Conservation (phyloP, 2,888 invertebrate genomes). For the Ormyrus labotus region DNA sequence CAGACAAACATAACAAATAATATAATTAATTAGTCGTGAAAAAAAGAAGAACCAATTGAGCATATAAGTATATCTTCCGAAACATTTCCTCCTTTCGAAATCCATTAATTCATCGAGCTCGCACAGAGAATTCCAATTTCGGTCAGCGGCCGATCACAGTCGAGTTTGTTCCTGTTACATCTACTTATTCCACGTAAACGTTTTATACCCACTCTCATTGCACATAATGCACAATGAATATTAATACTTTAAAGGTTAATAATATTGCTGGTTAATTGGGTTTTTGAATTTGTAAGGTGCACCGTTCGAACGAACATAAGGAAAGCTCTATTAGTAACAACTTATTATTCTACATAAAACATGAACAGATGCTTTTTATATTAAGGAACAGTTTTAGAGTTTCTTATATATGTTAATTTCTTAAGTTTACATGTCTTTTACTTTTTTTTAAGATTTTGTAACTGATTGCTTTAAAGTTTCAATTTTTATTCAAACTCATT, state of each 20-base stretch:
- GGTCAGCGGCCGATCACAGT: constrained; percentile 1
- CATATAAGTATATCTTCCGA: neutral
- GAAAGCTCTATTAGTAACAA: neutral
- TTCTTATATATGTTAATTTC: no score
- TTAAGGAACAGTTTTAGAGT: no score
- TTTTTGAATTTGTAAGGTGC: constrained; percentile 54
- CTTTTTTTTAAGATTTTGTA: no score
- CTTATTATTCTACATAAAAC: no score
- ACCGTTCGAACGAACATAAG: constrained; percentile 32
- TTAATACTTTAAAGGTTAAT: constrained; percentile 69
- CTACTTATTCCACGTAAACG: constrained; percentile 57
- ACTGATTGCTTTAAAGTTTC: no score
- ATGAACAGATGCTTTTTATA: no score
- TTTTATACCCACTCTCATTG: constrained; percentile 61
- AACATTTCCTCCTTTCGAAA: constrained; percentile 24
- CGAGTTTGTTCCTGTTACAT: constrained; percentile 58
- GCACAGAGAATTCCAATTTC: constrained; percentile 30
- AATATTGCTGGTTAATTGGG: constrained; percentile 66
- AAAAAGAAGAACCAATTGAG: neutral
- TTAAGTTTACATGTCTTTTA: no score
- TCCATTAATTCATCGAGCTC: constrained; percentile 1
- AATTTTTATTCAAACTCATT: no score
- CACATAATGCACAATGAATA: constrained; percentile 69
- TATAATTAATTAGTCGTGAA: neutral
- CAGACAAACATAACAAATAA: no score